These are phyloP conservation scores for Eurosta solidaginis DNA, from an alignment of 1,140 invertebrate genomes.

Conservation along the genomic window DNA sequence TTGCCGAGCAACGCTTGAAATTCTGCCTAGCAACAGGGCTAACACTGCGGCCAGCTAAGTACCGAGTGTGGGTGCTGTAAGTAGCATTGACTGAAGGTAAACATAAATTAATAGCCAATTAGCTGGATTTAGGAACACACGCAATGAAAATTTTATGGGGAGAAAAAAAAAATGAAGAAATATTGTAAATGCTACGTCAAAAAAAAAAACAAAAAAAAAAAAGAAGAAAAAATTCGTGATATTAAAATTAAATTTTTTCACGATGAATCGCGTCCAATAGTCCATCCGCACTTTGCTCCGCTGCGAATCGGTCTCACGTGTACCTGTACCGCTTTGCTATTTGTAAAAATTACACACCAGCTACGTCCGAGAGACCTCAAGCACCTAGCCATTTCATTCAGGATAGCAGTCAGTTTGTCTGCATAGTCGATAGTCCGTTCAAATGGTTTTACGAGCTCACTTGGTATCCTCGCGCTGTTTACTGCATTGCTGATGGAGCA, in stretches of 20 bases:
- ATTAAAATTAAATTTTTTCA: conserved; percentile 11
- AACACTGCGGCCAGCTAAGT: background rate
- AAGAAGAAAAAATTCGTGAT: background rate
- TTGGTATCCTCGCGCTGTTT: background rate
- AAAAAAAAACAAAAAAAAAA: background rate
- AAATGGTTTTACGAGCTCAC: background rate
- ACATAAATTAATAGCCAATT: conserved; percentile 20
- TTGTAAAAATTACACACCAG: background rate
- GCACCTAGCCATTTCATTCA: background rate
- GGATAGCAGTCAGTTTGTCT: background rate
- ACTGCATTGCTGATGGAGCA: no score
- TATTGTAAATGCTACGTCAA: background rate
- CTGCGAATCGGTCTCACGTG: background rate
- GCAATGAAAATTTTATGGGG: background rate
- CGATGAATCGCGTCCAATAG: background rate
- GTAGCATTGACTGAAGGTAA: background rate
- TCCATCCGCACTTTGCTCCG: background rate
- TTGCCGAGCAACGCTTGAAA: background rate
- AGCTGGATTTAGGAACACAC: conserved; percentile 13
- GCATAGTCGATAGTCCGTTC: background rate
- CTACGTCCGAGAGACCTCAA: background rate
- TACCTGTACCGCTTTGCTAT: background rate
- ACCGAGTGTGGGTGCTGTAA: background rate
- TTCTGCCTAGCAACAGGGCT: background rate
- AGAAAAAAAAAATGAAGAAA: background rate